Percentiles rank a stretch among this genome's conserved stretches.
phyloP scores from a whole-genome alignment of 2,797 vertebrate species.

The Percopsis omiscomaycus region DNA sequence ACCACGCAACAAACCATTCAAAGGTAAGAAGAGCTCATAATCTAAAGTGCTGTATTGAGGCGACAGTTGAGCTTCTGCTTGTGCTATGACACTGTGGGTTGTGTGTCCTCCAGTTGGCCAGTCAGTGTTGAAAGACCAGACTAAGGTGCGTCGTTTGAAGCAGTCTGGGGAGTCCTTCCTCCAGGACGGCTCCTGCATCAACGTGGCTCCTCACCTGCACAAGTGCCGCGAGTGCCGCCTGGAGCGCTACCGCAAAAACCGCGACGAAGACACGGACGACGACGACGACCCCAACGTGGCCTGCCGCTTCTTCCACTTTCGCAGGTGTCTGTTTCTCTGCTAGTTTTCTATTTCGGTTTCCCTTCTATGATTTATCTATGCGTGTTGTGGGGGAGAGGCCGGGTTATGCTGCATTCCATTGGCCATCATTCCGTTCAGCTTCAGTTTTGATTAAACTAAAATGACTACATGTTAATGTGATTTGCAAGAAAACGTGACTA shows the following conservation, averaged over 20 bases:
- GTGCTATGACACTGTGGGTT: slow-evolving; percentile 20
- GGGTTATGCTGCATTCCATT: too few species aligned
- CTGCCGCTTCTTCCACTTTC: slow-evolving; percentile 98
- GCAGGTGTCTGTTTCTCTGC: slow-evolving; percentile 77
- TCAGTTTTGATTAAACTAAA: too few species aligned
- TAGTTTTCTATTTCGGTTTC: not conserved
- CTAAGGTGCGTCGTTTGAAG: slow-evolving; percentile 94
- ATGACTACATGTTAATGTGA: too few species aligned
- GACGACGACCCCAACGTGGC: slow-evolving; percentile 98
- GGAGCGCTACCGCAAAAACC: slow-evolving; percentile 95
- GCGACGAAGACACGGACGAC: slow-evolving; percentile 94
- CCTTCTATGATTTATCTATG: not conserved
- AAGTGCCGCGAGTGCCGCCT: slow-evolving; percentile 97
- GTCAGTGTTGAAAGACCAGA: slow-evolving; percentile 96
- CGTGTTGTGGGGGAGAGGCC: not conserved
- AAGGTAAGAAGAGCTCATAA: slow-evolving; percentile 78
- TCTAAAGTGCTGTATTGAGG: not conserved
- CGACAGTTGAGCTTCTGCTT: not conserved
- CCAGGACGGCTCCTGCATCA: slow-evolving; percentile 98
- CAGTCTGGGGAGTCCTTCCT: slow-evolving; percentile 98
- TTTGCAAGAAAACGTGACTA: too few species aligned
- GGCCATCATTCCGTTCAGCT: too few species aligned
- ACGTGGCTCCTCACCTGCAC: slow-evolving; percentile 96
- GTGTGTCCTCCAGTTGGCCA: slow-evolving; percentile 83
- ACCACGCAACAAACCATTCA: slow-evolving; percentile 91